Base-by-base conservation (phyloP, 2,113 vertebrate species). In the Willisornis vidua region DNA sequence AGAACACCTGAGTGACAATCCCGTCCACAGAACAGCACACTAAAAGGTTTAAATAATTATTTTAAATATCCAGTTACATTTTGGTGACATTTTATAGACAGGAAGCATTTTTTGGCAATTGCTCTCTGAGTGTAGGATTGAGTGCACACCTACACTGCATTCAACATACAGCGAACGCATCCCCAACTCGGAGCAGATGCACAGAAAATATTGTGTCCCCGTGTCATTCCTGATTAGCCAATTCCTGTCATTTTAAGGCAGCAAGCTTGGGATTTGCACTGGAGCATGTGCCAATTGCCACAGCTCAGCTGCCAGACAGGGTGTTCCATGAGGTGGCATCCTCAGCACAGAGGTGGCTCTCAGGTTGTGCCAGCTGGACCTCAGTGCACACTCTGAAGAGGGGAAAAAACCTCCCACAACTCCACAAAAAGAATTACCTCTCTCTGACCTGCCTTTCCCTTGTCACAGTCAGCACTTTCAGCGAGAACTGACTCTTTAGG, bases 101-200 rank as follows among this genome's bases (percentile, higher is more conserved):
- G 0, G 19, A 72, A 90, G 75, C 33, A 33, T 86, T 86, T 93
- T 88, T 84, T 16, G 31, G 75, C 61, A 78, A 89, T 89, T 84
- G 92, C 80, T 84, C 73, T 35, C 6, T 1, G 12, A 61, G 73
- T 22, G 80, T 59, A 81, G 76, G 77, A 92, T 5, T 24, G 37
- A 94, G 58, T 0, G 19, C 63, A 88, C 93, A 97, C 90, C 92
- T 87, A 87, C 89, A 57, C 74, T 75, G 94, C 28, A 85, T 85
- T 92, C 85, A 59, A 78, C n/a, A 92, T 19, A 85, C 83, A 57
- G 22, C 8, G 68, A 92, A 52, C 70, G 68, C 80, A 81, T 58
- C 78, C 52, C 65, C 52, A 78, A 5, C 41, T 94, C 0, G 0
- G 66, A 92, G 65, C 68, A 86, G 76, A 92, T 59, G 76, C 16